Evolutionary conservation across 2,888 invertebrate genomes (phyloP), one percentile per base, ranked within the genome.

Genomic region (Polyploca ridens): DNA sequence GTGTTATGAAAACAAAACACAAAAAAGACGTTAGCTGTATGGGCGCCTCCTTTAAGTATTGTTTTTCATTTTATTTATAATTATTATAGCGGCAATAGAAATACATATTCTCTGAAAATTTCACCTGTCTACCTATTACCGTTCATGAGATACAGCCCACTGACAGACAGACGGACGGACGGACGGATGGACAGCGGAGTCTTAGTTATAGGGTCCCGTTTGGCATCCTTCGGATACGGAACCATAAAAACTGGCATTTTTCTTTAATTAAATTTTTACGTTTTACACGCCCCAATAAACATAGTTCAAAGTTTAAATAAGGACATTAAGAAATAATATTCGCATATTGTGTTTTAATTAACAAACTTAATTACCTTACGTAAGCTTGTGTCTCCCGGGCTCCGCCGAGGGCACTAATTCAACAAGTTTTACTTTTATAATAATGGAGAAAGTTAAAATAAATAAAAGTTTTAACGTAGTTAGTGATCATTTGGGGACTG

Each of bases 371-470:
- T 77, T 71, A 76, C 67, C 64, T 70, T 33, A 38, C 35, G 35
- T 14, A 38, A 41, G 38, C 59, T 35, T 38, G 58, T 33, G 63
- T 62, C 63, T 63, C 38, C 35, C 19, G 58, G 41, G 60, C 60
- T 27, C 62, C 38, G 54, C 64, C 33, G 19, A 60, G 49, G 60
- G 19, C 33, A 61, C 54, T 63, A 63, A 63, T 62, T 62, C 54
- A 16, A 54, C n/a, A 72, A 76, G 67, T 71, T 72, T 64, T 63
- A 64, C 70, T 69, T 76, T 69, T 69, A 73, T 71, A 70, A 70
- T 73, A 76, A 76, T 76, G 72, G 67, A 63, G 65, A 66, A 70
- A 67, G 67, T 65, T 76, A 69, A 71, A 76, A 76, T 69, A 74
- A 72, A 73, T 68, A 69, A 71, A 70, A 69, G 66, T 74, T 74